Base-by-base conservation (phyloP, 1,140 invertebrate genomes). In the Tetragonula clypearis region DNA sequence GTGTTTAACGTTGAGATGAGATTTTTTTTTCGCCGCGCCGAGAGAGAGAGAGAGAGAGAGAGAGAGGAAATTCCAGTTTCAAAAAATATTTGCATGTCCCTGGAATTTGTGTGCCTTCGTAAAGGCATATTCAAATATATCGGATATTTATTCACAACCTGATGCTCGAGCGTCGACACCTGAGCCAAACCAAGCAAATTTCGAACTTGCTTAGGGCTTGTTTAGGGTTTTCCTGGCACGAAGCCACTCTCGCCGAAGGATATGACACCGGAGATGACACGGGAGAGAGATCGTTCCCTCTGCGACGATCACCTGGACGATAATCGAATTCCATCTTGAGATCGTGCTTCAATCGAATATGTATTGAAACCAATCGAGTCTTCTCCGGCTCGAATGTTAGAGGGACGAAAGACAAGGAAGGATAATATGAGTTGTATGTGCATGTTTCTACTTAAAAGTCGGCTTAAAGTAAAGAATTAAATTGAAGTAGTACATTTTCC, bases 151-250 rank as follows among this genome's bases (percentile, higher is more conserved):
- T 73, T 76, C 75, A 35, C 88, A 88, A 88, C 88, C 90, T 91
- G 88, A 85, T 91, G 90, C 88, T 84, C 79, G 84, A 30, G 71
- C 35, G 15, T 72, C 77, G 55, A 82, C 73, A 83, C 14, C 15
- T 60, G 21, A 35, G 21, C 69, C 8, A 74, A 79, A 23, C 53
- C n/a, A 77, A 69, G 86, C 71, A 66, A 88, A 49, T 9, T 88
- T 73, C 75, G 72, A 65, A 49, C 55, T 86, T 79, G 85, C 86
- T 90, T 90, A 88, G 77, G 56, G 79, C 90, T 87, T 86, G 85
- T 88, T 88, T 88, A 87, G 85, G 56, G 68, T 82, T 79, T 53
- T 23, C 71, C 92, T 91, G 91, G 90, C 91, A 88, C 76, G 55
- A 26, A 84, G 91, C 90, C 88, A 91, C 55, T 79, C 78, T 86